These are phyloP conservation scores for Plutella xylostella DNA, from an alignment of 2,888 invertebrate species.

Conservation along the genomic window DNA sequence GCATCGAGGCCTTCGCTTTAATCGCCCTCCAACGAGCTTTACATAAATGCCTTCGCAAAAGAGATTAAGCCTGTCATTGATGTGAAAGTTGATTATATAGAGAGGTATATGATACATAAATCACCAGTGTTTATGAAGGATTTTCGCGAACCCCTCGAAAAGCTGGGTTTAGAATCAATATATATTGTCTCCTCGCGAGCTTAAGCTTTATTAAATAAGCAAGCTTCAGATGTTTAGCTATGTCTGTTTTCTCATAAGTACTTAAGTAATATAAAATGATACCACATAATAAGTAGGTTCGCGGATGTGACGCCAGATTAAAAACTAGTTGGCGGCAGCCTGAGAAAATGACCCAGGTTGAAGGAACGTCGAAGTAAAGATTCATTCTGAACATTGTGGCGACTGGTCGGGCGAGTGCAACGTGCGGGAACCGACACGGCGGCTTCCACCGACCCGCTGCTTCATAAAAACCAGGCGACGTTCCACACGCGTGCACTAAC, in stretches of 20 bases:
- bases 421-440: slow-evolving; percentile 8
- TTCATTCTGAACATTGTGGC: slow-evolving; percentile 47
- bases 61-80: slow-evolving; percentile 44
- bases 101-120: slow-evolving; percentile 18
- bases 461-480: slow-evolving; percentile 50
- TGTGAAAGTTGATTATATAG: slow-evolving; percentile 44
- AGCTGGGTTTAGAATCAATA: too few relatives aligned
- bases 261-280: too few relatives aligned
- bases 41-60: slow-evolving; percentile 24
- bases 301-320: slow-evolving; percentile 33
- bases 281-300: slow-evolving; percentile 13
- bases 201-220: too few relatives aligned
- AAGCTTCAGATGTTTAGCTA: too few relatives aligned
- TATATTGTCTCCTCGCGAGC: too few relatives aligned
- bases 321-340: slow-evolving; percentile 24
- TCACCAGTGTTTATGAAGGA: slow-evolving; percentile 33
- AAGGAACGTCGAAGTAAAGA: slow-evolving; percentile 54
- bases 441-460: slow-evolving; percentile 30
- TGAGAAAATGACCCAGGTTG: slow-evolving; percentile 50
- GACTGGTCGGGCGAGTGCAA: slow-evolving; percentile 11
- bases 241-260: too few relatives aligned
- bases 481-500: slow-evolving; percentile 37
- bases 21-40: slow-evolving; percentile 43
- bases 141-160: neutral
- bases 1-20: slow-evolving; percentile 24